A percentile compares a stretch with the other conserved stretches of the same genome.
Conservation (phyloP, 2,888 invertebrate species). For the Athalia rosae region DNA sequence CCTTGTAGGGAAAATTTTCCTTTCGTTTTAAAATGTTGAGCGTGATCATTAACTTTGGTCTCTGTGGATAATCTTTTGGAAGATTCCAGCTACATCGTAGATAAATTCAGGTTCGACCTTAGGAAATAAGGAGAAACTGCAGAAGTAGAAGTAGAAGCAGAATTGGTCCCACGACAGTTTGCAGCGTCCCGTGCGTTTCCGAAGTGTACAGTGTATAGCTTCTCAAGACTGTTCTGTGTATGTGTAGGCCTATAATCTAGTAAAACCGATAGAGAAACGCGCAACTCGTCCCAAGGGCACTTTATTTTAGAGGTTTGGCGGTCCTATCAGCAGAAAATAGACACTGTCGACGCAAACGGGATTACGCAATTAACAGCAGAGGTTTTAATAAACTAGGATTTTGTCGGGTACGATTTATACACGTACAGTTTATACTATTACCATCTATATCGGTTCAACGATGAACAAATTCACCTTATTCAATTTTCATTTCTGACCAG, state of each 20-base stretch:
- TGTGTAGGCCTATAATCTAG: conserved; percentile 1
- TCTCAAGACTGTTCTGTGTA: background rate
- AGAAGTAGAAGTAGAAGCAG: conserved; percentile 27
- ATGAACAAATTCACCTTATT: background rate
- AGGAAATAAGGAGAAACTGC: background rate
- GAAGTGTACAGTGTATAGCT: too few relatives aligned
- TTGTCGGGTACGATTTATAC: conserved; percentile 4
- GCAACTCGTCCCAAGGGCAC: conserved; percentile 46
- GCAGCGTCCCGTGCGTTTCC: background rate
- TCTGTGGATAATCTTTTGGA: background rate
- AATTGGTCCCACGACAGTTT: conserved; percentile 33
- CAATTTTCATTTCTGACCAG: too few relatives aligned
- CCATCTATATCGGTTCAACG: background rate
- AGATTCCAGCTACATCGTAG: background rate
- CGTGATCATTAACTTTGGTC: too few relatives aligned
- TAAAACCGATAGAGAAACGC: conserved; percentile 33
- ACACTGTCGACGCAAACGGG: conserved; percentile 38
- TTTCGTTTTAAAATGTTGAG: too few relatives aligned
- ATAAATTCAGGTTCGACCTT: conserved; percentile 7
- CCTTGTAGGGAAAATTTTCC: too few relatives aligned
- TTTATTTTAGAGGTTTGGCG: conserved; percentile 48
- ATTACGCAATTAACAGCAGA: conserved; percentile 47
- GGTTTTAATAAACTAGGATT: conserved; percentile 45
- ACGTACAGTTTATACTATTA: conserved; percentile 36
- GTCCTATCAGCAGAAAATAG: conserved; percentile 47